A percentile compares a stretch with the other conserved stretches of the same genome.
Conservation (phyloP, 2,888 invertebrate species). For the Colletes collaris region DNA sequence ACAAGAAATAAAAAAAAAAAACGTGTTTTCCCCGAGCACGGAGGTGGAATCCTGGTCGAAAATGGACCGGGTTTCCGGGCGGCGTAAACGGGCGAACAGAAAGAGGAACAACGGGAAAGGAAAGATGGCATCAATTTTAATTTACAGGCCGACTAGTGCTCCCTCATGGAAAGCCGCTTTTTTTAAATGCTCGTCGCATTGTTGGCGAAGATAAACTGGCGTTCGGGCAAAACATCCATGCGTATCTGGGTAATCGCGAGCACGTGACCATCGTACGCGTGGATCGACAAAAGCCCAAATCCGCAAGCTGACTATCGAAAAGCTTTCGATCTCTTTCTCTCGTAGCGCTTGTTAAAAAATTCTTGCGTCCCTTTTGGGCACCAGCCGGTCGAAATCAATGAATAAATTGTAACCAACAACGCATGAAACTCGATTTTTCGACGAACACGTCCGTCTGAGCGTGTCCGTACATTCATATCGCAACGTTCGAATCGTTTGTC, state of each 20-base stretch:
- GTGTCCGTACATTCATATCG: background rate
- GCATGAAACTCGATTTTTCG: slow-evolving; percentile 19
- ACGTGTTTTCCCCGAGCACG: slow-evolving; percentile 24
- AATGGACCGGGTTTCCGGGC: background rate
- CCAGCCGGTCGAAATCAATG: slow-evolving; percentile 38
- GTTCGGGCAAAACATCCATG: slow-evolving; percentile 18
- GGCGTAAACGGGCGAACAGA: background rate
- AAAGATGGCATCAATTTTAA: slow-evolving; percentile 16
- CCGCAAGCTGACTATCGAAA: slow-evolving; percentile 17
- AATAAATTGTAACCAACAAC: slow-evolving; percentile 30
- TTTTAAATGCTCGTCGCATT: slow-evolving; percentile 14
- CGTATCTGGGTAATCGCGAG: slow-evolving; percentile 24
- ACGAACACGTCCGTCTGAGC: background rate
- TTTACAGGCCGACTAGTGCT: slow-evolving; percentile 27
- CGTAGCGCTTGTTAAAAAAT: slow-evolving; percentile 14
- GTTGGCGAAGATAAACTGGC: slow-evolving; percentile 35
- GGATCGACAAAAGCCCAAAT: slow-evolving; percentile 13
- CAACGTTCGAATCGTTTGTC: slow-evolving; percentile 1
- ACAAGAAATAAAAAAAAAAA: slow-evolving; percentile 1
- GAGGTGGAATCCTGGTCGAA: slow-evolving; percentile 14
- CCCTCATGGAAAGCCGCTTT: slow-evolving; percentile 20
- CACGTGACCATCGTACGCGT: slow-evolving; percentile 1
- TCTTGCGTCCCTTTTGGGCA: slow-evolving; percentile 9
- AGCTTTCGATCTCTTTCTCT: slow-evolving; percentile 12
- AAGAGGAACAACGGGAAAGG: background rate